phyloP scores from a whole-genome alignment of 2,888 invertebrate species.

The Busseola fusca region DNA sequence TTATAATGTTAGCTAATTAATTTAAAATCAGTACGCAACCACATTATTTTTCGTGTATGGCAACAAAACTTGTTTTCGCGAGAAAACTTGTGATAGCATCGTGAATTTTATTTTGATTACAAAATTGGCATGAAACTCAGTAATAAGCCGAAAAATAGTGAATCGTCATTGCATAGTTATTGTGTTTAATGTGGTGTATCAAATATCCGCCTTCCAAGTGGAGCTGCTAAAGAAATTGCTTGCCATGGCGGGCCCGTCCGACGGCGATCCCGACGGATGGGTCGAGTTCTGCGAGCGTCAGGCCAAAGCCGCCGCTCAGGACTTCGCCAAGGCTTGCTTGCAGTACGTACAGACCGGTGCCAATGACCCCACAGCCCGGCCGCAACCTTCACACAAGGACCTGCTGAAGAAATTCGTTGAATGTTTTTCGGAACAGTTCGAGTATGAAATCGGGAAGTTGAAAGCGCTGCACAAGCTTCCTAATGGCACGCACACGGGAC shows the following conservation, averaged over 20 bases:
- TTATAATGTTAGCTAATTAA: background rate
- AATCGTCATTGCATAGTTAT: conserved; percentile 57
- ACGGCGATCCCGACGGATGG: conserved; percentile 92
- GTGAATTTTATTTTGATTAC: conserved; percentile 84
- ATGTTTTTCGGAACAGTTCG: conserved; percentile 95
- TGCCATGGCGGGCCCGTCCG: conserved; percentile 89
- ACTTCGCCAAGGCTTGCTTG: conserved; percentile 96
- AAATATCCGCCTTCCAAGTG: conserved; percentile 80
- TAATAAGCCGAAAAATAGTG: conserved; percentile 64
- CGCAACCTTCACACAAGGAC: conserved; percentile 92
- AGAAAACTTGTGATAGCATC: conserved; percentile 83
- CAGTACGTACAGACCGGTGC: conserved; percentile 93
- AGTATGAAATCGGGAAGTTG: conserved; percentile 91
- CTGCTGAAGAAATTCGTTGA: conserved; percentile 95
- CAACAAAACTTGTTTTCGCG: conserved; percentile 86
- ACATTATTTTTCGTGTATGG: conserved; percentile 69
- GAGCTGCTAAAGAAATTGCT: conserved; percentile 87
- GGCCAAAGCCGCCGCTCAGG: conserved; percentile 94
- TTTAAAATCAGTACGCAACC: background rate
- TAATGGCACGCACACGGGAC: conserved; percentile 84
- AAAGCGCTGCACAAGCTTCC: conserved; percentile 84
- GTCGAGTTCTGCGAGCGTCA: conserved; percentile 96
- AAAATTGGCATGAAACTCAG: conserved; percentile 75
- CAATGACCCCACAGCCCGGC: conserved; percentile 90
- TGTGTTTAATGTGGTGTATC: conserved; percentile 71